Conservation (phyloP, 1,140 invertebrate species). For the Meloidogyne chitwoodi region DNA sequence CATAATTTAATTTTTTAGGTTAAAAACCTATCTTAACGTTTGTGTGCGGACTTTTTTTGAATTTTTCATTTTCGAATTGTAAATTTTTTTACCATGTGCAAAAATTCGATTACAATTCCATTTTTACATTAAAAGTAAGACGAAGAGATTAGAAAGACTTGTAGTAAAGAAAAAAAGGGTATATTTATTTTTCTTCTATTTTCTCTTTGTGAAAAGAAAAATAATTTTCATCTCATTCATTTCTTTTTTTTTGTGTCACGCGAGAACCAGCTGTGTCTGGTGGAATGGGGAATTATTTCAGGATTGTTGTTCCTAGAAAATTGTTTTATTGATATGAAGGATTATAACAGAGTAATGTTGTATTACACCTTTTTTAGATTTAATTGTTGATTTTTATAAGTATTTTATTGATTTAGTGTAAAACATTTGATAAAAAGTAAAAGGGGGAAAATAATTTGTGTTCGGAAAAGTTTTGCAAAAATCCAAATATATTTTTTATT, state of each 20-base stretch:
- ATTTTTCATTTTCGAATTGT: too few relatives aligned
- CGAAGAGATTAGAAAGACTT: not conserved
- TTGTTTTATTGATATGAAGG: not conserved
- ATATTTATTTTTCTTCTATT: not conserved
- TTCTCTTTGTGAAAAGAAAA: not conserved
- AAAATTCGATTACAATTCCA: not conserved
- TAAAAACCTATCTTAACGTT: too few relatives aligned
- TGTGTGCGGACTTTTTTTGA: too few relatives aligned
- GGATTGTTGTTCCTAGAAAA: not conserved
- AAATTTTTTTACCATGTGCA: not conserved
- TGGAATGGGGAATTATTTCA: not conserved
- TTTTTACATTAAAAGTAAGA: not conserved
- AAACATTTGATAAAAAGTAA: too few relatives aligned
- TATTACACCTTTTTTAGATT: not conserved
- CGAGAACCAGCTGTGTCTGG: not conserved
- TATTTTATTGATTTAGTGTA: too few relatives aligned
- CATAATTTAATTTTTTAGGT: too few relatives aligned
- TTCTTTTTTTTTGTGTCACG: not conserved
- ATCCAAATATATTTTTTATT: too few relatives aligned
- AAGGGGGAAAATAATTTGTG: too few relatives aligned
- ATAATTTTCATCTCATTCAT: not conserved
- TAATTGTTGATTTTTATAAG: not conserved
- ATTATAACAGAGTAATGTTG: not conserved
- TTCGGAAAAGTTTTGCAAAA: too few relatives aligned
- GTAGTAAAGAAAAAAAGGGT: not conserved